Percentiles rank a stretch among this genome's conserved stretches.
Evolutionary conservation across 1,140 invertebrate species (phyloP).

Genomic region (Brachionus rotundiformis): DNA sequence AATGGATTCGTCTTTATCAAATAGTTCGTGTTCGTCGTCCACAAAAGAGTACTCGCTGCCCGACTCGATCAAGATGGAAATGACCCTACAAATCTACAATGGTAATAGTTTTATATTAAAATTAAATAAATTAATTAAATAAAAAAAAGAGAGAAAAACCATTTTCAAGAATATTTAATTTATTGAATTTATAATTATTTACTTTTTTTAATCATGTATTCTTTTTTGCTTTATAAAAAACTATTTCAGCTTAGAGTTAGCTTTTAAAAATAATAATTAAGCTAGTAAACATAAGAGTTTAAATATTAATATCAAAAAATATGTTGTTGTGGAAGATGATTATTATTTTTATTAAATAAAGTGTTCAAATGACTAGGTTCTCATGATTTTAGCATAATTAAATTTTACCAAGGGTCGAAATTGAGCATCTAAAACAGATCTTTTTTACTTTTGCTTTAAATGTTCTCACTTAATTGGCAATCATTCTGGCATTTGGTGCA

Average conservation of each 20-base stretch:
- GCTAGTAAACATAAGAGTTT: too few species aligned
- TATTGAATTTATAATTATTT: too few species aligned
- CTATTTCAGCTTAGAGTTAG: too few species aligned
- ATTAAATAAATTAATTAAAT: background rate
- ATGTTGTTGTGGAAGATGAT: too few species aligned
- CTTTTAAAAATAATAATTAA: too few species aligned
- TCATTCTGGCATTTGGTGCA: background rate
- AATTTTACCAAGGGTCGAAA: background rate
- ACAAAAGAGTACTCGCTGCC: constrained; percentile 36
- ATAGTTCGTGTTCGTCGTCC: constrained; percentile 14
- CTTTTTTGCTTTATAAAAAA: too few species aligned
- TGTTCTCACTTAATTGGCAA: background rate
- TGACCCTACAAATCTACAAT: constrained; percentile 6
- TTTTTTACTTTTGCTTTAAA: background rate
- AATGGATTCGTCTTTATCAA: constrained; percentile 31
- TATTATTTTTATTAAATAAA: too few species aligned
- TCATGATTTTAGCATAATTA: background rate
- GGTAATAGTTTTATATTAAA: background rate
- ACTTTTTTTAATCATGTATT: too few species aligned
- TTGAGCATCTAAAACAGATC: background rate
- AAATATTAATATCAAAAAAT: too few species aligned
- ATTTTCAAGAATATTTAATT: too few species aligned
- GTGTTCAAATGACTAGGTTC: background rate
- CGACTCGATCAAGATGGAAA: constrained; percentile 23
- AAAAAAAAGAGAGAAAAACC: too few species aligned